Conservation (phyloP, 2,888 invertebrate genomes). For the Masnerella sp. region DNA sequence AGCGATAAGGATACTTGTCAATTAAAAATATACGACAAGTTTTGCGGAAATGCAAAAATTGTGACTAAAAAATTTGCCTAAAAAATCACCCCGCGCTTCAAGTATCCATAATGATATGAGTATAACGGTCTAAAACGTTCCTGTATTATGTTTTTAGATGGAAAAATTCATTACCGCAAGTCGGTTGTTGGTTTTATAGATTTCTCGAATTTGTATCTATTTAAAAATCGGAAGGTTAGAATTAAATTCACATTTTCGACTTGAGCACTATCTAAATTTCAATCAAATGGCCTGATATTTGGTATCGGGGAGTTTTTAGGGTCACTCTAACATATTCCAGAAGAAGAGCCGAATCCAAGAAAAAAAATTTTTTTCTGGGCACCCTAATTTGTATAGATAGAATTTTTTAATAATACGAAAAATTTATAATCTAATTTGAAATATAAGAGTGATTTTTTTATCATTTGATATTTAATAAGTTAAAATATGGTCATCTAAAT, state of each 20-base stretch:
- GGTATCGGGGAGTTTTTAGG: constrained; percentile 1
- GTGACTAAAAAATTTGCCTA: constrained; percentile 1
- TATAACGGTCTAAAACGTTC: background rate
- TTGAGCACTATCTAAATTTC: background rate
- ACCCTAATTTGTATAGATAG: no score
- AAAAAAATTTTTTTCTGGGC: constrained; percentile 1
- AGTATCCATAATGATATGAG: background rate
- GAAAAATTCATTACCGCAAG: background rate
- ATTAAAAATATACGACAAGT: constrained; percentile 6
- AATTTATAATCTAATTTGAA: no score
- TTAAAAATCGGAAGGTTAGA: background rate
- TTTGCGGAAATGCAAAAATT: constrained; percentile 11
- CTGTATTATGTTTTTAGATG: background rate
- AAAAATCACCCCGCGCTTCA: background rate
- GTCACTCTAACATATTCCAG: constrained; percentile 2
- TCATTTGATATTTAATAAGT: no score
- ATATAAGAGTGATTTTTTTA: no score
- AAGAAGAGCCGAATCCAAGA: constrained; percentile 1
- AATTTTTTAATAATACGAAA: no score
- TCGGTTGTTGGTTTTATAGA: background rate
- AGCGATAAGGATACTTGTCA: constrained; percentile 1
- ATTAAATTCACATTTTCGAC: constrained; percentile 4
- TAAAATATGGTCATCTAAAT: no score
- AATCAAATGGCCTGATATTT: background rate
- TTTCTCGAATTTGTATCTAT: background rate